Evolutionary conservation across 64 coral and sea anemone species (phyloP).

Genomic region (Montipora capricornis): DNA sequence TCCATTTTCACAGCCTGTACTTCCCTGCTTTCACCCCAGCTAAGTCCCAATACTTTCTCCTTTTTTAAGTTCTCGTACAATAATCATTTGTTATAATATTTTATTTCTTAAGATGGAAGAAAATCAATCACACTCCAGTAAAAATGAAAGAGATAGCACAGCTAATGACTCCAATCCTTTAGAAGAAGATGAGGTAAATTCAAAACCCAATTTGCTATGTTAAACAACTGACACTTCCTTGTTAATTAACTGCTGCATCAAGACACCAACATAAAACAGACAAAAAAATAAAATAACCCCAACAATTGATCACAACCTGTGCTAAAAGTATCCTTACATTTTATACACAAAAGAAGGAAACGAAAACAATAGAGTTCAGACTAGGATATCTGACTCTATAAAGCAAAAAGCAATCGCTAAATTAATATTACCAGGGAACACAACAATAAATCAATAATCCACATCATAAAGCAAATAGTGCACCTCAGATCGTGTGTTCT

Average conservation of each 20-base stretch:
- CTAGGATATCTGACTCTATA: not conserved
- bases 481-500: not conserved
- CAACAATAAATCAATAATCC: not conserved
- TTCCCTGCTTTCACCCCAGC: not conserved
- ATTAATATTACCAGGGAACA: not conserved
- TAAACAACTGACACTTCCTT: not conserved
- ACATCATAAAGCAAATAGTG: not conserved
- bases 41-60: not conserved
- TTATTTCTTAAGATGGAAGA: not conserved
- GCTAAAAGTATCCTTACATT: not conserved
- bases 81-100: not conserved
- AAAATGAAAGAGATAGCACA: not conserved
- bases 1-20: not conserved
- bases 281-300: not conserved
- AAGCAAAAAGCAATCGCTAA: not conserved
- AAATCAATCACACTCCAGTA: not conserved
- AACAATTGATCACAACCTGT: not conserved
- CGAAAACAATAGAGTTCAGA: not conserved
- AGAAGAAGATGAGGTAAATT: not conserved
- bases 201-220: not conserved
- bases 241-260: not conserved
- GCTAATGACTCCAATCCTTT: not conserved
- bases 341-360: not conserved
- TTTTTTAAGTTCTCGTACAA: not conserved
- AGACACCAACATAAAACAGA: not conserved